These are phyloP conservation scores for Bombylius major DNA, from an alignment of 2,888 invertebrate species.

Conservation along the genomic window DNA sequence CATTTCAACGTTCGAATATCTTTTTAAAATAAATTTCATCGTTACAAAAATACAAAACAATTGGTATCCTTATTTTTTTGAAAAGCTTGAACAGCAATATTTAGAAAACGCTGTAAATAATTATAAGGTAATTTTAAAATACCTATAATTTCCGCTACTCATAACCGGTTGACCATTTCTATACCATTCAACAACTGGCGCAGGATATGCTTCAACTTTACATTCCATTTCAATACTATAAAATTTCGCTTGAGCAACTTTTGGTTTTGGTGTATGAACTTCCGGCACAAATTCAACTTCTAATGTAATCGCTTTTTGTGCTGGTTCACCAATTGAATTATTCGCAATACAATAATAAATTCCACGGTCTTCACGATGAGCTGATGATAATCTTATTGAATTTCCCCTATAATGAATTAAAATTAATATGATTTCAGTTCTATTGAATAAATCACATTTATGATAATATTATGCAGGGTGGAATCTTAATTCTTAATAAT, in stretches of 20 bases:
- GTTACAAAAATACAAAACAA: no score
- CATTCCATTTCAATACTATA: slow-evolving; percentile 31
- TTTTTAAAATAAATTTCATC: no score
- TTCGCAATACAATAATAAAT: slow-evolving; percentile 33
- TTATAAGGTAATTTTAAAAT: background rate
- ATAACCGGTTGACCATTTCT: slow-evolving; percentile 6
- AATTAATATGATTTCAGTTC: background rate
- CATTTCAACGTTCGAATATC: no score
- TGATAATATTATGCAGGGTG: no score
- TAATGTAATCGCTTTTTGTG: slow-evolving; percentile 26
- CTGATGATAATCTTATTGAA: slow-evolving; percentile 24
- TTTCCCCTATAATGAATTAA: slow-evolving; percentile 21
- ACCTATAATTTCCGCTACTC: slow-evolving; percentile 13
- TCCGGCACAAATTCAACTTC: slow-evolving; percentile 35
- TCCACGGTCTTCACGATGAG: slow-evolving; percentile 32
- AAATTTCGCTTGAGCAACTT: slow-evolving; percentile 30
- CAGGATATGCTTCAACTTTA: slow-evolving; percentile 32
- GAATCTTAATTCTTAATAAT: no score
- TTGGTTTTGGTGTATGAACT: slow-evolving; percentile 30
- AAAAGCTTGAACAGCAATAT: no score
- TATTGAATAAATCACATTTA: background rate
- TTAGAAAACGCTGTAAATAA: no score
- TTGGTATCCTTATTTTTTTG: no score
- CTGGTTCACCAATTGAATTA: slow-evolving; percentile 32
- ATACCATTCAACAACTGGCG: slow-evolving; percentile 32